Conservation (phyloP, 2,888 invertebrate species). For the Trissolcus japonicus region DNA sequence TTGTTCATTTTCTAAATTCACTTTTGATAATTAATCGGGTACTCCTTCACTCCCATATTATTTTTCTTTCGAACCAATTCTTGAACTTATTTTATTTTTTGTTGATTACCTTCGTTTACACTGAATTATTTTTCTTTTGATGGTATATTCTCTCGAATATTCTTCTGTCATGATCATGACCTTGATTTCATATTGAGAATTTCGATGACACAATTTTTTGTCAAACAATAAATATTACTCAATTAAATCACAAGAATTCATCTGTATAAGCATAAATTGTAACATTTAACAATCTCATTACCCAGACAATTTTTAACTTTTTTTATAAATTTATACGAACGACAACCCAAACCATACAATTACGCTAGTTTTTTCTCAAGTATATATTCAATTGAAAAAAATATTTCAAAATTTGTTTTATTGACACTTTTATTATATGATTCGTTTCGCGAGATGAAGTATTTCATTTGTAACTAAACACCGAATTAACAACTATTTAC, state of each 20-base stretch:
- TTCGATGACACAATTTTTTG: constrained; percentile 47
- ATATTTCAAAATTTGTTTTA: too few relatives aligned
- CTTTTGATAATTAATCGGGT: constrained; percentile 14
- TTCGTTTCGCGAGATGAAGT: too few relatives aligned
- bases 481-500: too few relatives aligned
- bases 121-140: not conserved
- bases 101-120: not conserved
- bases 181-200: constrained; percentile 42
- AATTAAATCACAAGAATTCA: constrained; percentile 42
- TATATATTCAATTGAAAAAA: too few relatives aligned
- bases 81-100: not conserved
- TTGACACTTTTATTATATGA: too few relatives aligned
- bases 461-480: too few relatives aligned
- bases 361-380: too few relatives aligned
- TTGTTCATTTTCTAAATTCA: constrained; percentile 28
- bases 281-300: too few relatives aligned
- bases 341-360: too few relatives aligned
- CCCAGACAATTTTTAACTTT: too few relatives aligned
- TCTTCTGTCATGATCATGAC: constrained; percentile 35
- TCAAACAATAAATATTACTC: constrained; percentile 41
- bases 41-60: constrained; percentile 2
- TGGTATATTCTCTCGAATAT: not conserved
- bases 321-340: too few relatives aligned
- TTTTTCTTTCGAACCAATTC: not conserved
- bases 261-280: constrained; percentile 40